Conservation (phyloP, 2,888 invertebrate genomes). For the Synanthedon andrenaeformis region DNA sequence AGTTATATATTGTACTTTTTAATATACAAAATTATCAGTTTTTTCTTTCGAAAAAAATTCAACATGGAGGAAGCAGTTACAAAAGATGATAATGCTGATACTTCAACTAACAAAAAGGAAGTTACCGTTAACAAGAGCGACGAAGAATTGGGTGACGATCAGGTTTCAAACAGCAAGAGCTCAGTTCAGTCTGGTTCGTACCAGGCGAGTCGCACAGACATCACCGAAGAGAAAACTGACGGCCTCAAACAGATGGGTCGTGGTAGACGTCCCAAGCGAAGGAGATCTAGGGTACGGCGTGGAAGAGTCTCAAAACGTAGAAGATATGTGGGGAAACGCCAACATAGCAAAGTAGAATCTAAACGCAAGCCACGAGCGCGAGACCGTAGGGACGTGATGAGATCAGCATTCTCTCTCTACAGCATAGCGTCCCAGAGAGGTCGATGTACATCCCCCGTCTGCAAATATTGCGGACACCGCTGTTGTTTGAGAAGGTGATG, state of each 20-base stretch:
- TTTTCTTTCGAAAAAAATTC: slow-evolving; percentile 20
- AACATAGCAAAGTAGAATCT: slow-evolving; percentile 9
- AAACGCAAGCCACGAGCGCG: slow-evolving; percentile 15
- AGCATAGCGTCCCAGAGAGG: slow-evolving; percentile 21
- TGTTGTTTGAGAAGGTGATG: slow-evolving; percentile 45
- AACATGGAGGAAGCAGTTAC: slow-evolving; percentile 31
- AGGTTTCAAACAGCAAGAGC: slow-evolving; percentile 16
- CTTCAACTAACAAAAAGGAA: slow-evolving; percentile 30
- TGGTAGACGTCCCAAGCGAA: not conserved
- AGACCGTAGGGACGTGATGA: slow-evolving; percentile 7
- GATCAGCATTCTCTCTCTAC: slow-evolving; percentile 27
- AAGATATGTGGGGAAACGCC: slow-evolving; percentile 11
- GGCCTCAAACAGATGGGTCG: slow-evolving; percentile 7
- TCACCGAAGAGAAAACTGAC: slow-evolving; percentile 13
- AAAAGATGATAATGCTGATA: slow-evolving; percentile 18
- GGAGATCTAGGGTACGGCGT: slow-evolving; percentile 2
- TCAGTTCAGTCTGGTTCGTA: slow-evolving; percentile 15
- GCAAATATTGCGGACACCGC: slow-evolving; percentile 36
- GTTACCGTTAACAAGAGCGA: slow-evolving; percentile 14
- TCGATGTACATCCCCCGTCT: slow-evolving; percentile 13
- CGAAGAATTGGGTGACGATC: slow-evolving; percentile 12
- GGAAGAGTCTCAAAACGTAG: slow-evolving; percentile 28
- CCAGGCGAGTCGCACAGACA: slow-evolving; percentile 20
- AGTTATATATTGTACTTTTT: too few relatives aligned
- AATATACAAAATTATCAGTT: slow-evolving; percentile 33